These are phyloP conservation scores for Axinella damicornis DNA, from an alignment of 37 sponge, comb jelly and placozoan genomes.

Conservation along the genomic window DNA sequence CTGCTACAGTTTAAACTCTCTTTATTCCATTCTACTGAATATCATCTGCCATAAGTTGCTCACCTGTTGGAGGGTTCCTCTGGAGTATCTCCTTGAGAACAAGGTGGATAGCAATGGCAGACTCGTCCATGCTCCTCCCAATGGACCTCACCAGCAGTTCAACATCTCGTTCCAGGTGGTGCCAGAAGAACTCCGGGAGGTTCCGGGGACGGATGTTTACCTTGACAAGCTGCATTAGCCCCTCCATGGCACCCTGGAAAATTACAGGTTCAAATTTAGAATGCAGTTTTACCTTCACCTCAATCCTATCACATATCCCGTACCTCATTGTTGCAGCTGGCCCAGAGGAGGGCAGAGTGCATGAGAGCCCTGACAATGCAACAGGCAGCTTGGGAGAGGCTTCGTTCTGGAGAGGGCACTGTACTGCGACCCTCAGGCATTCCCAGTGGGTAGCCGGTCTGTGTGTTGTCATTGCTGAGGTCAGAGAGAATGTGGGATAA, in stretches of 20 bases:
- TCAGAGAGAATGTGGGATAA: no score
- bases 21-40: no score
- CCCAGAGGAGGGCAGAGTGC: conserved; percentile 77
- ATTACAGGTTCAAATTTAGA: no score
- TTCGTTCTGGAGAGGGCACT: conserved; percentile 59
- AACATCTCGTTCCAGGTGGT: conserved; percentile 74
- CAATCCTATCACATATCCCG: no score
- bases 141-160: conserved; percentile 28
- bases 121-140: conserved; percentile 56
- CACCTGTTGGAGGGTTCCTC: conserved; percentile 14
- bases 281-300: no score
- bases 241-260: conserved; percentile 1
- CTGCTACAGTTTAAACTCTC: no score
- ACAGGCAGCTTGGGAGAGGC: conserved; percentile 52
- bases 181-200: conserved; percentile 75
- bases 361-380: conserved; percentile 74
- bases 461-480: conserved; percentile 55
- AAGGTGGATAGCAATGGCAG: conserved; percentile 63
- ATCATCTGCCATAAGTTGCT: background rate
- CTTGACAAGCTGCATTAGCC: conserved; percentile 33
- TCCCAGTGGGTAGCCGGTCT: conserved; percentile 73
- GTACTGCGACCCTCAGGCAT: conserved; percentile 16
- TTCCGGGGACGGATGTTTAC: background rate
- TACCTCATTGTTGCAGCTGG: conserved; percentile 25
- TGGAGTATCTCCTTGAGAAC: conserved; percentile 51